These are phyloP conservation scores for Drosophila neutralis DNA, from an alignment of 2,888 invertebrate genomes.

Conservation along the genomic window DNA sequence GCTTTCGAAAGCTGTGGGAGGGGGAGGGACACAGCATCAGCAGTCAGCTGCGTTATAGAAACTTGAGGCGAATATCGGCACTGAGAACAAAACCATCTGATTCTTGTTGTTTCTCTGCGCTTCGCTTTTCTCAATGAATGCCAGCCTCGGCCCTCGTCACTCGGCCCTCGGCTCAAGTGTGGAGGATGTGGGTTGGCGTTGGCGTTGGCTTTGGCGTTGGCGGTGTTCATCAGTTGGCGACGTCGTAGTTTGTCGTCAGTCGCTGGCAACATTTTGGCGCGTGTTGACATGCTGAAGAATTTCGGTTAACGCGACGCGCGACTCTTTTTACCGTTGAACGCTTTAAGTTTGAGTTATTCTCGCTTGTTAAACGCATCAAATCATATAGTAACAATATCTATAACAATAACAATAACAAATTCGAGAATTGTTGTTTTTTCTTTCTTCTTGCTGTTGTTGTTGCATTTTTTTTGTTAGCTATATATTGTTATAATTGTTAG, in stretches of 20 bases:
- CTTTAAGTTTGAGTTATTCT: conserved; percentile 56
- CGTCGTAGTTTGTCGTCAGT: conserved; percentile 73
- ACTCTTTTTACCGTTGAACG: conserved; percentile 76
- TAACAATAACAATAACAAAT: conserved; percentile 10
- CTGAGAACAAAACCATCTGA: conserved; percentile 69
- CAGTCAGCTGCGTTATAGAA: conserved; percentile 59
- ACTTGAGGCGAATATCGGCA: conserved; percentile 56
- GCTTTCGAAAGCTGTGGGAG: conserved; percentile 18
- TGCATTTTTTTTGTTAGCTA: conserved; percentile 5
- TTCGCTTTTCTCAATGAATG: conserved; percentile 65
- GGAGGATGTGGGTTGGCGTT: conserved; percentile 14
- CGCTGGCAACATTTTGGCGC: conserved; percentile 84
- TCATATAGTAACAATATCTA: conserved; percentile 33
- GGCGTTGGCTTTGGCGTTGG: neutral
- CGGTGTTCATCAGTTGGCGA: conserved; percentile 44
- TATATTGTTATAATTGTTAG: conserved; percentile 9
- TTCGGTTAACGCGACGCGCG: conserved; percentile 74
- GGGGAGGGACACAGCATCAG: conserved; percentile 60
- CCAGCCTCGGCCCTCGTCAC: conserved; percentile 2
- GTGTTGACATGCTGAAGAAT: conserved; percentile 83
- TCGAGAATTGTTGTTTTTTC: conserved; percentile 6
- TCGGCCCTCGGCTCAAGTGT: neutral
- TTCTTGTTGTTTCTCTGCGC: conserved; percentile 64
- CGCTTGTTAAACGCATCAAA: conserved; percentile 57
- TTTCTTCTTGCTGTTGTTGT: conserved; percentile 6